phyloP scores from a whole-genome alignment of 2,113 vertebrate species.

The Cyphotilapia sp. region DNA sequence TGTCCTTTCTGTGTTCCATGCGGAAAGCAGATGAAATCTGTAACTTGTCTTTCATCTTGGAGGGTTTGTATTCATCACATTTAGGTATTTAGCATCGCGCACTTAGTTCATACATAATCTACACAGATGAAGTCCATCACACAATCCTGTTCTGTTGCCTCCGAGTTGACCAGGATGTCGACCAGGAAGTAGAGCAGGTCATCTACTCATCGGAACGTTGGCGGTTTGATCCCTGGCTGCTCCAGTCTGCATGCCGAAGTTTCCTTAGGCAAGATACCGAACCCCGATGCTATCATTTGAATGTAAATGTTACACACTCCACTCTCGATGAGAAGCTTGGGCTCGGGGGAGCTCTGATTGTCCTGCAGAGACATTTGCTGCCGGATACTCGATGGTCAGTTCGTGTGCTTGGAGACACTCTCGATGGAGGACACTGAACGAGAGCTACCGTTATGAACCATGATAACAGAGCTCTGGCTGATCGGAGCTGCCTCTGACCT shows the following conservation, averaged over 20 bases:
- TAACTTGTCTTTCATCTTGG: background rate
- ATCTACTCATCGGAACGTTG: background rate
- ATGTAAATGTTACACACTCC: background rate
- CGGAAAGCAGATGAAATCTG: background rate
- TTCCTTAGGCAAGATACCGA: background rate
- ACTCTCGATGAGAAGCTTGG: background rate
- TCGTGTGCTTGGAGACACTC: background rate
- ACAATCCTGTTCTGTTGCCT: background rate
- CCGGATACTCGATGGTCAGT: background rate
- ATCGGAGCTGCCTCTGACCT: background rate
- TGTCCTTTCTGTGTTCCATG: background rate
- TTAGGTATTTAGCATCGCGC: rapidly evolving
- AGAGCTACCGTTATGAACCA: rapidly evolving
- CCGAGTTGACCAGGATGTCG: background rate
- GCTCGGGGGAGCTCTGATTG: rapidly evolving
- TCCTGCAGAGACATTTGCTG: background rate
- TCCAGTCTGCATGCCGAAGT: rapidly evolving
- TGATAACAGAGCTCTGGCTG: background rate
- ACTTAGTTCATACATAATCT: background rate
- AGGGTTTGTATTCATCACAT: background rate
- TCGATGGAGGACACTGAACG: background rate
- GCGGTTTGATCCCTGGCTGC: background rate
- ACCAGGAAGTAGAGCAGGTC: background rate
- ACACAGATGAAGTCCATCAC: background rate
- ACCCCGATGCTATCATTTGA: background rate